phyloP scores from a whole-genome alignment of 2,797 vertebrate species.

The Neosilurus mollespiculum region DNA sequence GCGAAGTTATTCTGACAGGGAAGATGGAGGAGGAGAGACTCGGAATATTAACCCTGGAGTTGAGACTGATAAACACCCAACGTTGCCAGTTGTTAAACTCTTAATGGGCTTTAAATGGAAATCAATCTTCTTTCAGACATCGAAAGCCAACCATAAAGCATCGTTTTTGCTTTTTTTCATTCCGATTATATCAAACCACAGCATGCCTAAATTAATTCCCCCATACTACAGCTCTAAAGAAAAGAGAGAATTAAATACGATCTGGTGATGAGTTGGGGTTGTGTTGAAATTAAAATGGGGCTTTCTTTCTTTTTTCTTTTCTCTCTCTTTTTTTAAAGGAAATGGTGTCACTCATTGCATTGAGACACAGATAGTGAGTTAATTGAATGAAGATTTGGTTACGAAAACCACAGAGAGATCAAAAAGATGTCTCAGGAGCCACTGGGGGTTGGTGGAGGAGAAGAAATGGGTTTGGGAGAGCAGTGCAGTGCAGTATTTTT shows the following conservation, averaged over 20 bases:
- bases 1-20: constrained; percentile 77
- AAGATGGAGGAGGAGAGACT: constrained; percentile 68
- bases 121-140: constrained; percentile 76
- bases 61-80: constrained; percentile 65
- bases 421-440: not conserved
- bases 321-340: not conserved
- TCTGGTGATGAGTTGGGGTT: not conserved
- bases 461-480: not conserved
- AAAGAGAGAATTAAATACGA: not conserved
- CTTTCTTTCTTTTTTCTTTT: too few species aligned
- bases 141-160: constrained; percentile 73
- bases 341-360: not conserved
- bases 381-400: constrained; percentile 23
- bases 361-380: not conserved
- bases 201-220: not conserved
- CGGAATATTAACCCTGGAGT: constrained; percentile 79
- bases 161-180: constrained; percentile 56
- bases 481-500: not conserved
- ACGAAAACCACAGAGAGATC: not conserved
- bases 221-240: not conserved
- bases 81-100: constrained; percentile 79
- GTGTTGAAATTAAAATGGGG: not conserved
- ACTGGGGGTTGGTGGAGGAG: not conserved
- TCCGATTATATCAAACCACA: not conserved
- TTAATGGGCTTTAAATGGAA: constrained; percentile 80